A percentile compares a stretch with the other conserved stretches of the same genome.
phyloP scores from a whole-genome alignment of 2,888 invertebrate genomes.

The Rambutsinella grinnellia region DNA sequence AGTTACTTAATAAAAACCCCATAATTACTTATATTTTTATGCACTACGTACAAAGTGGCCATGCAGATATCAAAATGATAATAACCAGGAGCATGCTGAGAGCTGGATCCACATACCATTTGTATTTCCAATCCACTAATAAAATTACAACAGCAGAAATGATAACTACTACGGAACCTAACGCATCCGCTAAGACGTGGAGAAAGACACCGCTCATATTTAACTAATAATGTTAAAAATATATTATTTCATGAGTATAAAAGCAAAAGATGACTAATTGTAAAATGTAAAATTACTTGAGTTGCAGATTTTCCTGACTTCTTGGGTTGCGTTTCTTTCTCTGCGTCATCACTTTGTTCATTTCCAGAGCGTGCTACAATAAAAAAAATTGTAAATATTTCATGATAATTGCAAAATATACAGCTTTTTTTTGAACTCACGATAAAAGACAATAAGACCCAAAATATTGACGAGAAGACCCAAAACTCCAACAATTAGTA shows the following conservation, averaged over 20 bases:
- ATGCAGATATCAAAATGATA: slow-evolving; percentile 87
- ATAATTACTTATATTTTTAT: neutral
- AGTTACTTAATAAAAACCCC: neutral
- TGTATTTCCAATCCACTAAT: slow-evolving; percentile 80
- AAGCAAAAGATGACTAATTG: no score
- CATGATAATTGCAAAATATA: neutral
- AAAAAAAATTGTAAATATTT: neutral
- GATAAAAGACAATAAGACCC: slow-evolving; percentile 91
- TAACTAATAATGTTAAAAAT: slow-evolving; percentile 77
- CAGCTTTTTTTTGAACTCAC: no score
- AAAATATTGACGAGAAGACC: slow-evolving; percentile 93
- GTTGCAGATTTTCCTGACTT: neutral
- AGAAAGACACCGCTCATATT: slow-evolving; percentile 98
- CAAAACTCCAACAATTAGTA: slow-evolving; percentile 88
- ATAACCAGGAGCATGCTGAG: slow-evolving; percentile 90
- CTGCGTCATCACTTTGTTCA: neutral
- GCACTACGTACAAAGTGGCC: slow-evolving; percentile 77
- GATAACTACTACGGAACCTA: slow-evolving; percentile 93
- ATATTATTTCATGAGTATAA: no score
- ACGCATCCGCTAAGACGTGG: slow-evolving; percentile 95
- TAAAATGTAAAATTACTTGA: neutral
- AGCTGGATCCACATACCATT: slow-evolving; percentile 92
- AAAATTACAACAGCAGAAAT: slow-evolving; percentile 81
- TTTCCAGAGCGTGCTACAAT: neutral
- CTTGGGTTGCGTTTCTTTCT: no score